These are phyloP conservation scores for Steatornis caripensis DNA, from an alignment of 2,113 vertebrate genomes.

Conservation along the genomic window DNA sequence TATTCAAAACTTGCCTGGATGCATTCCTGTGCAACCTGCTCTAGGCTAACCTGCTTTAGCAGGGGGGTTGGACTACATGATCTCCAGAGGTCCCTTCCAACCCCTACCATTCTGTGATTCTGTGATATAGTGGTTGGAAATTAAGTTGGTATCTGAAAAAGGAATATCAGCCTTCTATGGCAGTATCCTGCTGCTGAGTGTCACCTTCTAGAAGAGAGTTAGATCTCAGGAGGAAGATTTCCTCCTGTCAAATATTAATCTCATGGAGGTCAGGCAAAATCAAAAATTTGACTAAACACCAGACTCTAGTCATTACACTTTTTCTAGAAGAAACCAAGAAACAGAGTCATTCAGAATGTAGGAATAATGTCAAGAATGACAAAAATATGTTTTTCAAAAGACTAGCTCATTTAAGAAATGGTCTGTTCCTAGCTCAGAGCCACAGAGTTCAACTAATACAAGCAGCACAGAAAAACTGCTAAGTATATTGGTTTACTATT, in stretches of 20 bases:
- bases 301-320: background rate
- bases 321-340: background rate
- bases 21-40: no score
- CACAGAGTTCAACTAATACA: background rate
- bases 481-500: background rate
- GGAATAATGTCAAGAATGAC: background rate
- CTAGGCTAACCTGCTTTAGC: no score
- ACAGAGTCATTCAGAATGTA: background rate
- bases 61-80: no score
- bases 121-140: background rate
- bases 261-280: background rate
- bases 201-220: background rate
- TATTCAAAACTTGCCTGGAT: no score
- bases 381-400: background rate
- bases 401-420: background rate
- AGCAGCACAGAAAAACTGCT: background rate
- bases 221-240: background rate
- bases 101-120: no score
- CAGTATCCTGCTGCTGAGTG: background rate
- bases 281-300: background rate
- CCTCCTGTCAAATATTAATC: background rate
- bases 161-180: background rate
- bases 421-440: background rate
- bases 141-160: background rate
- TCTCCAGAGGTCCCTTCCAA: no score